phyloP scores from a whole-genome alignment of 2,888 invertebrate species.

The Colletes collaris region DNA sequence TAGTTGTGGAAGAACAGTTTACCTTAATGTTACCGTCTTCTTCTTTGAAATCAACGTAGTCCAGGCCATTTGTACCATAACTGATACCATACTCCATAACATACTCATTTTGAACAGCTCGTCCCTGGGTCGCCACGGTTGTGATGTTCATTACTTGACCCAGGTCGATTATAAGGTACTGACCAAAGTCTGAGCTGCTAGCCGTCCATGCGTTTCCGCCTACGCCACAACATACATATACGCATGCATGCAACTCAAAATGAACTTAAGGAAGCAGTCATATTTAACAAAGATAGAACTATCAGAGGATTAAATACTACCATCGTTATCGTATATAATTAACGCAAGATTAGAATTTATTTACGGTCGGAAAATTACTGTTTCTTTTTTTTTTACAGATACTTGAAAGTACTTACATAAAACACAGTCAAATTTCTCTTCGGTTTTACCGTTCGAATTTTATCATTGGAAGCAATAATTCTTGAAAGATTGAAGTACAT shows the following conservation, averaged over 20 bases:
- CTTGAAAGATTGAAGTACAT: slow-evolving; percentile 14
- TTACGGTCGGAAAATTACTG: background rate
- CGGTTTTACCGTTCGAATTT: background rate
- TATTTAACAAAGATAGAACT: slow-evolving; percentile 47
- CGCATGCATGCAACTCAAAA: slow-evolving; percentile 81
- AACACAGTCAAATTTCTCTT: background rate
- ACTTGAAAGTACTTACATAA: slow-evolving; percentile 25
- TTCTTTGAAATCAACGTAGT: slow-evolving; percentile 95
- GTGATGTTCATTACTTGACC: slow-evolving; percentile 94
- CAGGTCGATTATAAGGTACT: slow-evolving; percentile 95
- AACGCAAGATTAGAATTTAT: slow-evolving; percentile 14
- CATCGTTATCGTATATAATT: slow-evolving; percentile 13
- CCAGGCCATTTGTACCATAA: slow-evolving; percentile 95
- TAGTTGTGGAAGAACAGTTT: slow-evolving; percentile 78
- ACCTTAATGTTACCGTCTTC: slow-evolving; percentile 95
- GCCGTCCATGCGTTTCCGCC: slow-evolving; percentile 97
- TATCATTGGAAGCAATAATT: slow-evolving; percentile 20
- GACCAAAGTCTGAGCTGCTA: slow-evolving; percentile 94
- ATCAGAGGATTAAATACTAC: slow-evolving; percentile 36
- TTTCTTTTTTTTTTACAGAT: background rate
- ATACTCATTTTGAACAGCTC: slow-evolving; percentile 94
- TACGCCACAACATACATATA: slow-evolving; percentile 84
- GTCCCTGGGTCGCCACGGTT: slow-evolving; percentile 94
- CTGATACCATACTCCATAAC: slow-evolving; percentile 97
- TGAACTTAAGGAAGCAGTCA: slow-evolving; percentile 67